A percentile compares a stretch with the other conserved stretches of the same genome.
Conservation (phyloP, 2,797 vertebrate genomes). For the Onychomys arenicola region DNA sequence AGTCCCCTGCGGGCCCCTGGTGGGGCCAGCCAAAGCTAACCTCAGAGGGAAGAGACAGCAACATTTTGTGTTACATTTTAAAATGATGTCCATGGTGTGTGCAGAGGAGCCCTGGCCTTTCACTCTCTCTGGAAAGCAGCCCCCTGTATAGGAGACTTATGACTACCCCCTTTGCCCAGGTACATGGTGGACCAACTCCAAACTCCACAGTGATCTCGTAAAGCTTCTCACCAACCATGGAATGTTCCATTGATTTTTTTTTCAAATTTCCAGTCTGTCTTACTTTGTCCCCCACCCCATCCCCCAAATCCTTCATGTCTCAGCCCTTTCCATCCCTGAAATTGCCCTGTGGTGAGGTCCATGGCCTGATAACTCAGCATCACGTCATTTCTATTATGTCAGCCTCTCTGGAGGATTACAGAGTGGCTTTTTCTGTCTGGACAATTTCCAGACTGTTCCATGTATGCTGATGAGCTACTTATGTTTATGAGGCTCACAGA, state of each 20-base stretch:
- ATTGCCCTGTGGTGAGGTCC: background rate
- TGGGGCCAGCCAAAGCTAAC: background rate
- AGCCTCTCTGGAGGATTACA: slow-evolving; percentile 37
- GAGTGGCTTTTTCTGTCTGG: slow-evolving; percentile 69
- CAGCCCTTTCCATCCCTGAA: slow-evolving; percentile 14
- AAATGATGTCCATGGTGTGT: background rate
- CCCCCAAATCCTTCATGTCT: slow-evolving; percentile 13
- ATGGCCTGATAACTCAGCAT: background rate
- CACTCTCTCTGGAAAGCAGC: background rate
- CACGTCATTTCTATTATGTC: slow-evolving; percentile 26
- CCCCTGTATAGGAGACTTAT: background rate
- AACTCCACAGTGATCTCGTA: background rate
- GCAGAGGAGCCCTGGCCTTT: background rate
- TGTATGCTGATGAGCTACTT: slow-evolving; percentile 70
- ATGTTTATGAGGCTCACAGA: slow-evolving; percentile 63
- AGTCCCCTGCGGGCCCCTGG: background rate
- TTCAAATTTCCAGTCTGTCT: background rate
- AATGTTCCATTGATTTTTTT: background rate
- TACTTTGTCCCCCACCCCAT: background rate
- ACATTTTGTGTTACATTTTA: background rate
- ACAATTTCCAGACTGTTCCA: slow-evolving; percentile 68
- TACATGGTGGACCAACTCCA: background rate
- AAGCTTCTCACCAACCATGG: background rate
- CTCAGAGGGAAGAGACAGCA: background rate
- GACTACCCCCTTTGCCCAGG: background rate